Evolutionary conservation across 2,888 invertebrate species (phyloP).

Genomic region (Cephus spinipes): DNA sequence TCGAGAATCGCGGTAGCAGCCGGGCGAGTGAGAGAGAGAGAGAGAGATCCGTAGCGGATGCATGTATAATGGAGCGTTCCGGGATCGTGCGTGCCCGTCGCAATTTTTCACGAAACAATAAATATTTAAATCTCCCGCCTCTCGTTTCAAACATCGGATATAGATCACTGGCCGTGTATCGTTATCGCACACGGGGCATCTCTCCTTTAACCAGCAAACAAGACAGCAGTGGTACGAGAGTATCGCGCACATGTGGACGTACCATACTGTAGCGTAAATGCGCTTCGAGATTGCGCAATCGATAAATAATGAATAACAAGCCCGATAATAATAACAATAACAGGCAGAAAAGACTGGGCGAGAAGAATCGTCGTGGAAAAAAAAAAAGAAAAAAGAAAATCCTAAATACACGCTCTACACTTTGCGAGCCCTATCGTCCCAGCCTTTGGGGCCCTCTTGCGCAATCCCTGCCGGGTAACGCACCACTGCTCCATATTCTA

Average conservation of each 20-base stretch:
- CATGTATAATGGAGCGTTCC: background rate
- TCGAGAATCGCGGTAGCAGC: background rate
- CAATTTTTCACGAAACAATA: background rate
- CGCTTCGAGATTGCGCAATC: background rate
- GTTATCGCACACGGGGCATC: background rate
- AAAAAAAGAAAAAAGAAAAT: background rate
- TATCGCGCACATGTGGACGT: background rate
- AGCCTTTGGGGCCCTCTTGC: slow-evolving; percentile 21
- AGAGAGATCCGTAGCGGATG: background rate
- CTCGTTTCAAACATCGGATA: background rate
- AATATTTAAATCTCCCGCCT: background rate
- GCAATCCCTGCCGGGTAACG: slow-evolving; percentile 38
- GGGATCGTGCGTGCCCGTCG: background rate
- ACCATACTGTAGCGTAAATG: background rate
- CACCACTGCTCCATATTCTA: slow-evolving; percentile 62
- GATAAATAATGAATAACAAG: background rate
- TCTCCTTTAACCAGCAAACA: background rate
- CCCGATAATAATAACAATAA: background rate
- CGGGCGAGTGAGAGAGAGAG: too few relatives aligned
- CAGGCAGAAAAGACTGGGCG: background rate
- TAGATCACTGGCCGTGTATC: background rate
- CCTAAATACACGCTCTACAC: background rate
- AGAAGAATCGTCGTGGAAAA: too few relatives aligned
- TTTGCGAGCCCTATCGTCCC: slow-evolving; percentile 12
- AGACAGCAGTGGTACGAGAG: background rate